A percentile compares a stretch with the other conserved stretches of the same genome.
These are phyloP conservation scores for Hyperopisus bebe DNA, from an alignment of 2,113 vertebrate genomes.

Conservation along the genomic window DNA sequence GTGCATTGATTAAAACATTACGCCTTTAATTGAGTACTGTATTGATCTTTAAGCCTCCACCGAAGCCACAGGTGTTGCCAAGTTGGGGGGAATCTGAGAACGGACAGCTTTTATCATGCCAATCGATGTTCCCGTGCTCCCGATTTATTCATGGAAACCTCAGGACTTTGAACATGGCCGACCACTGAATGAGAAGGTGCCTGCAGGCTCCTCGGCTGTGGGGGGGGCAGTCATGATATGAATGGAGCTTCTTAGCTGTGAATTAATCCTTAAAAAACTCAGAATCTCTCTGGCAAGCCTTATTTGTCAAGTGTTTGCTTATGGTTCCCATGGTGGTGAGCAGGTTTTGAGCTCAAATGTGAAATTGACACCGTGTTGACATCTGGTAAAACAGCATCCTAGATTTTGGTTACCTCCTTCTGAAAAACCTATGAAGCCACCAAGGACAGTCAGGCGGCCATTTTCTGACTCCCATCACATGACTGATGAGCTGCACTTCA, in stretches of 20 bases:
- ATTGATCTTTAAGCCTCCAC: conserved; percentile 31
- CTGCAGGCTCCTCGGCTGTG: not conserved
- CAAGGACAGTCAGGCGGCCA: not conserved
- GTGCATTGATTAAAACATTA: conserved; percentile 49
- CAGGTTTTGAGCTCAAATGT: not conserved
- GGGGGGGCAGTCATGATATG: not conserved
- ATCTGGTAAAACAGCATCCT: not conserved
- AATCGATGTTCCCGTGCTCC: not conserved
- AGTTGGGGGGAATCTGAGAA: not conserved
- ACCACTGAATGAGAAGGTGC: not conserved
- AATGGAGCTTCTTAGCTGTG: not conserved
- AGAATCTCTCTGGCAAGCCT: not conserved
- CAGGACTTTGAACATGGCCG: not conserved
- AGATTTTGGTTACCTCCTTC: not conserved
- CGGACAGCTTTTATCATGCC: not conserved
- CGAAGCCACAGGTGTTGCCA: conserved; percentile 23
- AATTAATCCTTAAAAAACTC: not conserved
- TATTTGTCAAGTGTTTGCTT: not conserved
- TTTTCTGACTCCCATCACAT: not conserved
- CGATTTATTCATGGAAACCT: not conserved
- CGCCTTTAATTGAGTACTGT: conserved; percentile 40
- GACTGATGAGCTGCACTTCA: not conserved
- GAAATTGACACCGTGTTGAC: not conserved
- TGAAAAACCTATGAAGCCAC: not conserved
- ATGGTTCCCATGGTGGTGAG: not conserved